Conservation (phyloP, 30 jellyfish, hydroid and myxozoan species). For the Nemopilema nomurai region DNA sequence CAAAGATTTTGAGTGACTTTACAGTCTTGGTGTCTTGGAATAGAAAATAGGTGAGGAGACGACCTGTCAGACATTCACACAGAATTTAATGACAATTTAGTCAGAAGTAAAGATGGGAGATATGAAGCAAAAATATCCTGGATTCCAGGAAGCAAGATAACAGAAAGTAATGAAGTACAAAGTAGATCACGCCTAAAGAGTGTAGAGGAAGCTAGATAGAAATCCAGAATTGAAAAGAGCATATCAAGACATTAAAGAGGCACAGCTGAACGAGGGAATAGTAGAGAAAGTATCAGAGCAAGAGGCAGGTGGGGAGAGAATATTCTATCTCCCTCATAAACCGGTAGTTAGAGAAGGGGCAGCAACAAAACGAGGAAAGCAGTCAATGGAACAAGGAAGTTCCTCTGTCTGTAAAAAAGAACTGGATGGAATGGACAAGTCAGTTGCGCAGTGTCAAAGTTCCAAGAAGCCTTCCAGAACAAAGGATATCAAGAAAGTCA, state of each 20-base stretch:
- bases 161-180: slow-evolving; percentile 26
- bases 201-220: background rate
- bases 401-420: slow-evolving; percentile 18
- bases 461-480: slow-evolving; percentile 44
- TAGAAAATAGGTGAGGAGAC: slow-evolving; percentile 49
- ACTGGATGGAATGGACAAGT: slow-evolving; percentile 16
- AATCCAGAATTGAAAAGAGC: slow-evolving; percentile 6
- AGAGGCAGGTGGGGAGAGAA: background rate
- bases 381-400: slow-evolving; percentile 44
- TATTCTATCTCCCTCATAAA: background rate
- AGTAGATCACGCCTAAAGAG: slow-evolving; percentile 9
- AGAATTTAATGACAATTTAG: slow-evolving; percentile 15
- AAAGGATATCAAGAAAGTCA: slow-evolving; percentile 9
- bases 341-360: slow-evolving; percentile 38
- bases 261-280: slow-evolving; percentile 6
- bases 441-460: slow-evolving; percentile 10
- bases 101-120: slow-evolving; percentile 38
- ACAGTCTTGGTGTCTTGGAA: slow-evolving; percentile 39
- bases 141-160: slow-evolving; percentile 15
- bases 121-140: slow-evolving; percentile 29
- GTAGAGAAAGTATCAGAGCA: slow-evolving; percentile 29
- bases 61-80: slow-evolving; percentile 19
- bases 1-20: slow-evolving; percentile 5
- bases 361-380: slow-evolving; percentile 26
- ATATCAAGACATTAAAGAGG: slow-evolving; percentile 5